Base-by-base conservation (phyloP, 2,888 invertebrate species). In the Caenorhabditis becei region DNA sequence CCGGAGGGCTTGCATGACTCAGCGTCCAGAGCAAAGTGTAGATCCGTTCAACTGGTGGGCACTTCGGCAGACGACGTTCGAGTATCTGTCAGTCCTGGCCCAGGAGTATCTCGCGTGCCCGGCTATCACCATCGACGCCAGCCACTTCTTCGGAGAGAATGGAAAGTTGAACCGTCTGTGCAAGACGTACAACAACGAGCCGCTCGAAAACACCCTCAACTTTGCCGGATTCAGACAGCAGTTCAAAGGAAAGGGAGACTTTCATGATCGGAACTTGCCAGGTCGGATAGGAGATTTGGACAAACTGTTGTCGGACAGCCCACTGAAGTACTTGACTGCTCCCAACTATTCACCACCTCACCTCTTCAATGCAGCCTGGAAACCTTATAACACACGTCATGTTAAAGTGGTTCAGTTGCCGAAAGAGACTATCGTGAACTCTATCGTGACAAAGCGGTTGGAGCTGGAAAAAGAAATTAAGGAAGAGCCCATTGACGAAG, bases 101-200 rank as follows among this genome's bases (percentile, higher is more conserved):
- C 18, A 26, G 0, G 65, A 74, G 24, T 51, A 35, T 37, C 47
- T 74, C 10, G 49, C 54, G 3, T 47, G 49, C 5, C 74, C 74
- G 26, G 65, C 74, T 2, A 28, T 65, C 28, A n/a, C 74, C 10
- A 65, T 74, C 49, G 65, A 74, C 49, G 58, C 65, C 18, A 28
- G 23, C 18, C 23, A 26, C 20, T 74, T 53, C 16, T 65, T 74
- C 59, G 65, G 71, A 11, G 37, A 24, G 5, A 20, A 24, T 3
- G 74, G 74, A 23, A 74, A 59, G 32, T 65, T 58, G 2, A 26
- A 35, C 2, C 47, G 56, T 14, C 14, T 65, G 35, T 14, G 28
- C 23, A 32, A 37, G 5, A 24, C 8, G 18, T 26, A 65, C 11
- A 41, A 8, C 7, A 23, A 18, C n/a, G 23, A 74, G 11, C 35